Conservation (phyloP, 2,113 vertebrate genomes). For the Herpetotheres cachinnans region DNA sequence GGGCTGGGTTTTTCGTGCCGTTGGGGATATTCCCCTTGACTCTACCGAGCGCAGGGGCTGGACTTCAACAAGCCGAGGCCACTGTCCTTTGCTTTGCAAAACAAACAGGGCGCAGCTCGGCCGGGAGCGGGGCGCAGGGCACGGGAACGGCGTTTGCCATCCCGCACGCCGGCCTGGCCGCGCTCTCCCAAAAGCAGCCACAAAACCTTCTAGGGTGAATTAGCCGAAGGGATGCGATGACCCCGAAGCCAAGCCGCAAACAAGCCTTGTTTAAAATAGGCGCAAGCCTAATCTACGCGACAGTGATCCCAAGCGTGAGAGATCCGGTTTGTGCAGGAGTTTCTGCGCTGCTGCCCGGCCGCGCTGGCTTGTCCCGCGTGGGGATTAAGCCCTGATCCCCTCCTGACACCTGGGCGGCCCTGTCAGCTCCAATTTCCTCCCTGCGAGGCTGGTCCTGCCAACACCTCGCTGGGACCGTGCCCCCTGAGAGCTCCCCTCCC, state of each 20-base stretch:
- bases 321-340: background rate
- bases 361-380: background rate
- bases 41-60: background rate
- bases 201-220: background rate
- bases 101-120: slow-evolving; percentile 6
- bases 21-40: background rate
- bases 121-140: background rate
- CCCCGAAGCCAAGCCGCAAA: background rate
- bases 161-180: background rate
- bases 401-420: slow-evolving; percentile 10
- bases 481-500: background rate
- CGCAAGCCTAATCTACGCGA: accelerated
- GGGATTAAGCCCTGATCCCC: slow-evolving; percentile 56
- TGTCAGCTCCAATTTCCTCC: background rate
- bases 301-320: background rate
- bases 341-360: background rate
- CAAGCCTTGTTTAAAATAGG: background rate
- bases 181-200: background rate
- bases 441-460: background rate
- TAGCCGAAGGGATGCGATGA: background rate
- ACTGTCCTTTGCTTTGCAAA: slow-evolving; percentile 33
- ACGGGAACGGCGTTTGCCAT: background rate
- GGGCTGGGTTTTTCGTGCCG: background rate
- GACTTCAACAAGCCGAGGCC: slow-evolving; percentile 28
- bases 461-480: background rate